phyloP scores from a whole-genome alignment of 2,797 vertebrate genomes.

The Hafferia zeledoni region DNA sequence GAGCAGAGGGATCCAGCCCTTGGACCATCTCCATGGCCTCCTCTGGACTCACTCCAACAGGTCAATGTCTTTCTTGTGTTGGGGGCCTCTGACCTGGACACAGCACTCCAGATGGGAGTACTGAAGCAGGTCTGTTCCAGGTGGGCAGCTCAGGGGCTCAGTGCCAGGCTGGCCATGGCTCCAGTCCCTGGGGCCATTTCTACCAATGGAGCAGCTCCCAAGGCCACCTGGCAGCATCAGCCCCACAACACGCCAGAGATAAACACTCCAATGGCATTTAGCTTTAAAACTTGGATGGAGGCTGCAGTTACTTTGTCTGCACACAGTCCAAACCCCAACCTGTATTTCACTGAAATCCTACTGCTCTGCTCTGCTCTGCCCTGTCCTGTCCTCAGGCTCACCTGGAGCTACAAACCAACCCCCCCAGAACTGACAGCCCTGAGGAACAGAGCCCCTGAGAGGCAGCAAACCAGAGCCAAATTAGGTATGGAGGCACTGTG shows the following conservation, averaged over 20 bases:
- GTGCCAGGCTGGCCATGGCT: not conserved
- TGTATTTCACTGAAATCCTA: not conserved
- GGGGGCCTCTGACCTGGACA: not conserved
- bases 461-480: not conserved
- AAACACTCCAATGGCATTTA: not conserved
- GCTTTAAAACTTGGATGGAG: not conserved
- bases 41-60: not conserved
- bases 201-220: rapidly evolving
- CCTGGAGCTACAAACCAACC: not conserved
- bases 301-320: too few species aligned
- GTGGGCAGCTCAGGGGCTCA: not conserved
- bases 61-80: rapidly evolving
- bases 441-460: not conserved
- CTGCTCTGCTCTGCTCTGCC: not conserved
- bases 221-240: rapidly evolving
- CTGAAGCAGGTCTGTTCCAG: rapidly evolving
- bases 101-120: not conserved
- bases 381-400: not conserved
- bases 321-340: not conserved
- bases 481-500: not conserved
- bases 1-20: not conserved
- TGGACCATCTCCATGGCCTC: not conserved
- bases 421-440: not conserved
- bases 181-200: not conserved
- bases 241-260: rapidly evolving